Evolutionary conservation across 2,888 invertebrate genomes (phyloP).

Genomic region (Caenorhabditis panamensis): DNA sequence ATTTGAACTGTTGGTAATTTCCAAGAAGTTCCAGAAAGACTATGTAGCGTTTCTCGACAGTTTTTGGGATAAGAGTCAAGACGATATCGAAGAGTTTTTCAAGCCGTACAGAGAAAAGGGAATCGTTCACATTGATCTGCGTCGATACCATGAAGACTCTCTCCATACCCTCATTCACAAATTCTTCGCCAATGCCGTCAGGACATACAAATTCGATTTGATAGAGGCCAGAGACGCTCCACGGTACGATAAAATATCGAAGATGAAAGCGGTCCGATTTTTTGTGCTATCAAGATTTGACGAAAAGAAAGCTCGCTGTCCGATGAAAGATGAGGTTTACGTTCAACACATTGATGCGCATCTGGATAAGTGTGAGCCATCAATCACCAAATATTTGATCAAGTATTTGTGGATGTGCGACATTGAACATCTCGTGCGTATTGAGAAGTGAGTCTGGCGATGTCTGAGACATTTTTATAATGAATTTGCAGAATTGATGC

Average conservation of each 20-base stretch:
- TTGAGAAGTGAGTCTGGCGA: background rate
- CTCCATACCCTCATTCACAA: conserved; percentile 18
- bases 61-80: conserved; percentile 12
- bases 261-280: conserved; percentile 20
- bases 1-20: conserved; percentile 17
- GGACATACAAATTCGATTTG: conserved; percentile 25
- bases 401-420: background rate
- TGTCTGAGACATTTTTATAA: background rate
- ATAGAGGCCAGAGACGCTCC: conserved; percentile 28
- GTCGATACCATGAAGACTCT: conserved; percentile 10
- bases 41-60: conserved; percentile 32
- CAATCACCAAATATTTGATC: background rate
- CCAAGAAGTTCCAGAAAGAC: conserved; percentile 24
- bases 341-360: conserved; percentile 23
- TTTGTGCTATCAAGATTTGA: conserved; percentile 20
- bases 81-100: conserved; percentile 17
- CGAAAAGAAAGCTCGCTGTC: background rate
- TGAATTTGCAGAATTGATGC: conserved; percentile 38
- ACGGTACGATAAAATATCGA: conserved; percentile 2
- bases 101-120: conserved; percentile 20
- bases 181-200: conserved; percentile 29
- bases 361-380: background rate
- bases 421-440: too few species aligned
- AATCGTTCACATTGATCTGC: conserved; percentile 2
- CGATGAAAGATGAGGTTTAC: conserved; percentile 33